phyloP scores from a whole-genome alignment of 2,797 vertebrate genomes.

The Helarctos malayanus region DNA sequence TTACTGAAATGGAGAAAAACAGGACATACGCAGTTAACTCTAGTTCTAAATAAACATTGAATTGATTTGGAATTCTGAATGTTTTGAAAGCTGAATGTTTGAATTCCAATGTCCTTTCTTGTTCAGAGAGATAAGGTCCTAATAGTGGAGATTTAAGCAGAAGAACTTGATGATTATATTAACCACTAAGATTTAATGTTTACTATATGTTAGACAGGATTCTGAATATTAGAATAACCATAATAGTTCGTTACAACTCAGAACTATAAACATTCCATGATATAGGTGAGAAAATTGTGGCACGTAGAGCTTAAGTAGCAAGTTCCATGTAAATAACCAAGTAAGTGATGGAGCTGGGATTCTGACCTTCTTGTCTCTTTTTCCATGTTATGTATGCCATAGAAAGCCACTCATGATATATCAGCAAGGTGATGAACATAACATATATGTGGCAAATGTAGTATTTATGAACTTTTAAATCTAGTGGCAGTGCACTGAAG shows the following conservation, averaged over 20 bases:
- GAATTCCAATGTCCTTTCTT: neutral
- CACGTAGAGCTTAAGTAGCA: neutral
- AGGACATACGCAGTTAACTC: neutral
- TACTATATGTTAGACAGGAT: no score
- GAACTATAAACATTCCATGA: neutral
- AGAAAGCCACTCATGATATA: neutral
- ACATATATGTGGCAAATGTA: no score
- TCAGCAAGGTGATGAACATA: neutral
- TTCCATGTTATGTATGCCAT: neutral
- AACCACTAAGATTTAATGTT: neutral
- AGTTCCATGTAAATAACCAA: neutral
- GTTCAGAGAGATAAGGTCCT: neutral
- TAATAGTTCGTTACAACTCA: neutral
- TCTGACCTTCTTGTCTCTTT: neutral
- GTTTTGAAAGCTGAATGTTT: neutral
- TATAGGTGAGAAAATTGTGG: neutral
- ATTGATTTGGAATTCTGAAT: neutral
- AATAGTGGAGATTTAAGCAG: neutral
- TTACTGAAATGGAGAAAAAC: neutral
- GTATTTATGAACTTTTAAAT: neutral
- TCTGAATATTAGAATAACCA: neutral
- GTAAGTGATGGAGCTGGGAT: neutral
- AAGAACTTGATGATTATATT: conserved; percentile 26
- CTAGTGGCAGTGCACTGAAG: neutral
- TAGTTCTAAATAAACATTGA: neutral